Base-by-base conservation (phyloP, 1,140 invertebrate genomes). In the Drosophila truncata region DNA sequence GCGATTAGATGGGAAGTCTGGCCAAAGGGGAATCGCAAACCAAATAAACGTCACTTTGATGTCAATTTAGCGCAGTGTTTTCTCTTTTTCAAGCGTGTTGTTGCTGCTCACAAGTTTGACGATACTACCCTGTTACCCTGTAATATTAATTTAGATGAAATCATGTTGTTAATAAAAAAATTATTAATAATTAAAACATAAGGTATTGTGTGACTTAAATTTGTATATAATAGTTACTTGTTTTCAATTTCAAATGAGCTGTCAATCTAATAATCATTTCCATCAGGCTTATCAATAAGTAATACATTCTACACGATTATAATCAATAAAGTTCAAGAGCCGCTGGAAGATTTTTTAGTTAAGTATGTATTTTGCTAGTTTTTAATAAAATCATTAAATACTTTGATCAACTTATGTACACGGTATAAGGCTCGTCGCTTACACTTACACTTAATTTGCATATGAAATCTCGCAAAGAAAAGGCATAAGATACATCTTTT, bases 11-110 rank as follows among this genome's bases (percentile, higher is more conserved):
- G 29, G 64, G 70, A 47, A 37, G 16, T 14, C 27, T 27, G 25
- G 16, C 25, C 55, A 37, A 37, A 37, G 20, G 44, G 35, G 23
- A 57, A 37, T 25, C 14, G 18, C 29, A 50, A 18, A 27, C 46
- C 60, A 59, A 44, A 60, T 84, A 76, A 80, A 76, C 65, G 49
- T 63, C 57, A 80, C 72, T 80, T 83, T 58, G 65, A 73, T 83
- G 80, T 75, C 80, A 78, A 79, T 83, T 83, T 79, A 82, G 75
- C 69, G 66, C 79, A 78, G 80, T 64, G 14, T 74, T 35, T 52
- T 35, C 46, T 41, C 23, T 39, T 55, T 57, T 29, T 13, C 25
- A 16, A 47, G 27, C n/a, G 27, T 58, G 50, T 57, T 65, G 44
- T 46, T 42, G 52, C 33, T 42, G 49, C 50, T 57, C 23, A 46